These are phyloP conservation scores for Cynopterus sphinx DNA, from an alignment of 2,797 vertebrate genomes.

Conservation along the genomic window DNA sequence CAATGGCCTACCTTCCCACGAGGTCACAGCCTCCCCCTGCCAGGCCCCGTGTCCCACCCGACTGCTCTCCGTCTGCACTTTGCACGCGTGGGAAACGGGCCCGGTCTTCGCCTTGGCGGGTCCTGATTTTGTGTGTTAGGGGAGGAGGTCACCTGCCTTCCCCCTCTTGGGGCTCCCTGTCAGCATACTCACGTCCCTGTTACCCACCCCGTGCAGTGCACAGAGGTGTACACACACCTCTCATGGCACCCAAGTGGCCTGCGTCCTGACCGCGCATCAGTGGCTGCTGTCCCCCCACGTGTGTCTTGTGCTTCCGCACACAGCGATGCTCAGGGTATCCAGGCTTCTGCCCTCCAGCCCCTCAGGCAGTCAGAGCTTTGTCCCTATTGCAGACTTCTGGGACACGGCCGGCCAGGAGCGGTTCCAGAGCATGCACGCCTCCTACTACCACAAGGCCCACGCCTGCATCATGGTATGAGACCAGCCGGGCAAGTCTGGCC, in stretches of 20 bases:
- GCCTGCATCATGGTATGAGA: conserved; percentile 96
- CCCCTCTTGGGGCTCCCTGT: neutral
- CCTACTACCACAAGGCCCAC: conserved; percentile 97
- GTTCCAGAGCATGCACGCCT: conserved; percentile 97
- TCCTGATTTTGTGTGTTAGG: neutral
- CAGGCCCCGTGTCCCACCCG: neutral
- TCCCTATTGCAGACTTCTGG: conserved; percentile 93
- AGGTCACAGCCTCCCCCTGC: neutral
- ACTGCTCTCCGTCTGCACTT: neutral
- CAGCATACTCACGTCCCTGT: neutral
- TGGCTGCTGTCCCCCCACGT: neutral
- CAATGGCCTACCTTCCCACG: neutral
- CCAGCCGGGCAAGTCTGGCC: neutral
- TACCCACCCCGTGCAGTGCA: too few relatives aligned
- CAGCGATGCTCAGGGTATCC: neutral
- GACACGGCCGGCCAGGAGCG: conserved; percentile 97
- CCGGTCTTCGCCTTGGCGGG: neutral
- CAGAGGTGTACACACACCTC: neutral
- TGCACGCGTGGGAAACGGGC: accelerated
- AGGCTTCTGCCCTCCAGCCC: neutral
- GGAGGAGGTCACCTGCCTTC: neutral
- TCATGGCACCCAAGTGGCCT: too few relatives aligned
- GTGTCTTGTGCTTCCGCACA: neutral
- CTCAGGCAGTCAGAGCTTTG: neutral
- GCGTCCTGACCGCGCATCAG: neutral